Base-by-base conservation (phyloP, 2,888 invertebrate species). In the Metalampra italica region DNA sequence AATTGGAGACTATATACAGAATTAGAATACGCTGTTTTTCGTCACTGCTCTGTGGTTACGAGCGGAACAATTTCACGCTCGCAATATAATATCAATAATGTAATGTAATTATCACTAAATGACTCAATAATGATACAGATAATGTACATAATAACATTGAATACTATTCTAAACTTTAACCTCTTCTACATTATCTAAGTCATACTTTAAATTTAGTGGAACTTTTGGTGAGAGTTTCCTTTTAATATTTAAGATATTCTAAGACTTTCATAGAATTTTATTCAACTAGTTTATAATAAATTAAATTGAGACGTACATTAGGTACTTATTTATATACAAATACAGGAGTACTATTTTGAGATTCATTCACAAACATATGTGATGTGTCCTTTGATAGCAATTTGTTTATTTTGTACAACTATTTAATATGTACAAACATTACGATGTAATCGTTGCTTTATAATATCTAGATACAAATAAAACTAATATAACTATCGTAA, bases 141-240 rank as follows among this genome's bases (percentile, higher is more conserved):
- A 75, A 72, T 74, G 68, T 78, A 76, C 69, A 56, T 71, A 64
- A 74, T 79, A 79, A 78, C 75, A 74, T 78, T 75, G 66, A 76
- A 78, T 79, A 78, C 71, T 57, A 66, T 71, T 70, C 76, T 78
- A 74, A 71, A 64, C 62, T 62, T 68, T 61, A 56, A 70, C 59
- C 60, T 69, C 60, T 46, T 30, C 59, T 59, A 62, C 56, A 48
- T 32, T 57, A 62, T 53, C 64, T 64, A 66, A 58, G 50, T 52
- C 66, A 61, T 63, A 62, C 60, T 60, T 39, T 64, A 62, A 68
- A 64, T 66, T 66, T 69, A 75, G 74, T 75, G 74, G 72, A 78
- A 71, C 71, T 71, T 71, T 72, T 70, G 69, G 64, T 75, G 69
- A 77, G 76, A 77, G 56, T 70, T 68, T 69, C 64, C 65, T 62